phyloP scores from a whole-genome alignment of 2,797 vertebrate species.

The Betta splendens region DNA sequence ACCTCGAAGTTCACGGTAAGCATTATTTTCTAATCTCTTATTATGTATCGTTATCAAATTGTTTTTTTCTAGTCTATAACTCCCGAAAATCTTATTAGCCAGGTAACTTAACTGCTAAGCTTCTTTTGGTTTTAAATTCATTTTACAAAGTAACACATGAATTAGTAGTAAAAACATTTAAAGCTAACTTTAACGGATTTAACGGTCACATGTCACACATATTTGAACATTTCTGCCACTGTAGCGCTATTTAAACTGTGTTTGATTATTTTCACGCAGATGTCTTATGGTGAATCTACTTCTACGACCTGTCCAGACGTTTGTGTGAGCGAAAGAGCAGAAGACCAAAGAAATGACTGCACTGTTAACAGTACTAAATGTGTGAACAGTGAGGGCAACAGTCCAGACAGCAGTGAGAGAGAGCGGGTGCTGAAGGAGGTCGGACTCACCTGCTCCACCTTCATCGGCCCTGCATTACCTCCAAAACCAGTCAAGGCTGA shows the following conservation, averaged over 20 bases:
- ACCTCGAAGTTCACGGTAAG: constrained; percentile 34
- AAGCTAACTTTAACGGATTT: too few relatives aligned
- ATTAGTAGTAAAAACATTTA: not conserved
- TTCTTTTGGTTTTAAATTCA: constrained; percentile 4
- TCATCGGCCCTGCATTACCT: constrained; percentile 78
- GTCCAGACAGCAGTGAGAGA: constrained; percentile 22
- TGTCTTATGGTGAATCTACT: constrained; percentile 41
- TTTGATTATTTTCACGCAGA: constrained; percentile 42
- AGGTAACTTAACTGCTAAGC: constrained; percentile 2
- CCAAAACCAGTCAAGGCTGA: constrained; percentile 28
- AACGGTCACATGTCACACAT: too few relatives aligned
- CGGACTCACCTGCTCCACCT: constrained; percentile 74
- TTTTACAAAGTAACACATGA: not conserved
- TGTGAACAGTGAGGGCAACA: not conserved
- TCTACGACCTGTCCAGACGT: not conserved
- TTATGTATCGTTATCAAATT: not conserved
- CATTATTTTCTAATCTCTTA: not conserved
- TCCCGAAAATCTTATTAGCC: not conserved
- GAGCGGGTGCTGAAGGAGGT: constrained; percentile 68
- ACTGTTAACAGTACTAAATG: not conserved
- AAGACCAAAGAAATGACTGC: not conserved
- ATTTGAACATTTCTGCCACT: accelerated
- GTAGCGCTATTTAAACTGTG: too few relatives aligned
- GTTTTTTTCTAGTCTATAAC: not conserved
- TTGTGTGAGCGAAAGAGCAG: not conserved